phyloP scores from a whole-genome alignment of 1,140 invertebrate species.

The Zaprionus camerounensis region DNA sequence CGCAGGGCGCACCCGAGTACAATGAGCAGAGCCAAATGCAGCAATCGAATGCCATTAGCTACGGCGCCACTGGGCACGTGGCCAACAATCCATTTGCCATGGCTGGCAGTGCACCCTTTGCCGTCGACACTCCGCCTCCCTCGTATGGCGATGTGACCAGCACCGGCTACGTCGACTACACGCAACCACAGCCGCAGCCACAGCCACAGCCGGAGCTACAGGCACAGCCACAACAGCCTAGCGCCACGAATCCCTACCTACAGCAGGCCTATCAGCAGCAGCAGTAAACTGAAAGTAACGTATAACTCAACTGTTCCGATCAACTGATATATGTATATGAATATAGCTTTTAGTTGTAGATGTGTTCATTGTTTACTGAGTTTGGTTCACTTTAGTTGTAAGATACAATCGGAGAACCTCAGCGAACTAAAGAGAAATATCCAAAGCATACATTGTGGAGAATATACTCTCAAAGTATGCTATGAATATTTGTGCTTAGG shows the following conservation, averaged over 20 bases:
- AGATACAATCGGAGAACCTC: slow-evolving; percentile 10
- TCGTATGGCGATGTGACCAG: slow-evolving; percentile 60
- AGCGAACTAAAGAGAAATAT: not conserved
- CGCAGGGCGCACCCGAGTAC: slow-evolving; percentile 71
- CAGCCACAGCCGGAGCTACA: slow-evolving; percentile 54
- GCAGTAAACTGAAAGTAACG: slow-evolving; percentile 31
- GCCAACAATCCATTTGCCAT: slow-evolving; percentile 87
- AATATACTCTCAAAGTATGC: not conserved
- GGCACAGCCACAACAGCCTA: slow-evolving; percentile 22
- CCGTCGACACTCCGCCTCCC: slow-evolving; percentile 85
- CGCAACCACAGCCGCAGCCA: slow-evolving; percentile 52
- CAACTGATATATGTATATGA: slow-evolving; percentile 41
- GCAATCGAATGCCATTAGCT: slow-evolving; percentile 84
- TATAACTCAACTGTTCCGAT: slow-evolving; percentile 15
- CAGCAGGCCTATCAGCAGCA: slow-evolving; percentile 62
- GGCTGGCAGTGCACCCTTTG: slow-evolving; percentile 75
- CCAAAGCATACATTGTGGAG: not conserved
- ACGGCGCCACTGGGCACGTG: slow-evolving; percentile 86
- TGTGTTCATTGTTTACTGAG: slow-evolving; percentile 60
- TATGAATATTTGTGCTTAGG: not conserved
- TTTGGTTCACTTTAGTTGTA: slow-evolving; percentile 38
- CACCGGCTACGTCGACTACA: slow-evolving; percentile 58
- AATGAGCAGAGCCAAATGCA: slow-evolving; percentile 83
- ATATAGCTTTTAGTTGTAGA: slow-evolving; percentile 74
- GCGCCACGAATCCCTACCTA: slow-evolving; percentile 42